Evolutionary conservation across 2,888 invertebrate species (phyloP), one percentile per base, ranked within the genome.

Genomic region (Lasioglossum vierecki): DNA sequence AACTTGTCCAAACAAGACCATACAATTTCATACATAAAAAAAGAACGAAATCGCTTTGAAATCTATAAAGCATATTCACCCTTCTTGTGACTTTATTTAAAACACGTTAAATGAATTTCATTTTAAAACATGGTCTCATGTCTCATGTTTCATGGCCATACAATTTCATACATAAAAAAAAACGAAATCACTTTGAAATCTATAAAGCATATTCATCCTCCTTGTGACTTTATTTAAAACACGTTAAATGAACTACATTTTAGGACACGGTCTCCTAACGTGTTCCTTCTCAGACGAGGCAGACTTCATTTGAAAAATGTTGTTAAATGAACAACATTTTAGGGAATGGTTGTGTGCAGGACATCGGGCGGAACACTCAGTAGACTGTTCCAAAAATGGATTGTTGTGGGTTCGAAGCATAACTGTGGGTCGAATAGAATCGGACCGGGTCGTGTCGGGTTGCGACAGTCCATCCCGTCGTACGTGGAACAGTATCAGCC

Each of bases 401-500:
- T 9, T 57, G n/a, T 57, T 57, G 57, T 11, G n/a, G 4, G n/a
- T 57, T n/a, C n/a, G 57, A 57, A 57, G 53, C 53, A 9, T n/a
- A 57, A 57, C 57, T 1, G n/a, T 63, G 30, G 0, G 18, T 35
- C 66, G 66, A 39, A 35, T 44, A 13, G 13, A 44, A 44, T 66
- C 66, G 35, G 8, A 1, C 5, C 2, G 30, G 6, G 9, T 9
- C 22, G 35, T 18, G 63, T 22, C 66, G 66, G 66, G 66, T 66
- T 15, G 18, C 53, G 41, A 75, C 75, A 72, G 76, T 81, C 80
- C 85, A 35, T 76, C 72, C 63, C 41, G 57, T 30, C 75, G 72
- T 83, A 88, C 71, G 74, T 76, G 63, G 44, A 82, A 70, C 73
- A 66, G 81, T 79, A 88, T 87, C 82, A 78, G 70, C 53, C 66